Conservation (phyloP, 2,113 vertebrate species). For the Osmerus mordax region DNA sequence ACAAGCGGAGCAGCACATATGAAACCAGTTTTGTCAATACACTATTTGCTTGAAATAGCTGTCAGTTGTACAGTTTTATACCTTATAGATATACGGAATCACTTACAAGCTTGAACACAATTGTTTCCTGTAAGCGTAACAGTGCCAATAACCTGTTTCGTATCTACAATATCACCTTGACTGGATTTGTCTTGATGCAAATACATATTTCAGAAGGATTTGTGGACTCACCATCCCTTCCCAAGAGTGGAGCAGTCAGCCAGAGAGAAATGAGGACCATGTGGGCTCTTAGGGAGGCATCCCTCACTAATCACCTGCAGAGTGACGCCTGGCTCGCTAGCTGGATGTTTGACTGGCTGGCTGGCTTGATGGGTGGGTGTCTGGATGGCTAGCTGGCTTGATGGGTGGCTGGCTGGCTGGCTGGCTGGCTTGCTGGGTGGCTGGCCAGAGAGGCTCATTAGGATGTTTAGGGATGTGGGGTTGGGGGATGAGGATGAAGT, state of each 20-base stretch:
- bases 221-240: slow-evolving; percentile 32
- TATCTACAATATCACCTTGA: slow-evolving; percentile 42
- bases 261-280: slow-evolving; percentile 48
- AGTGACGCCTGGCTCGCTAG: neutral
- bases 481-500: slow-evolving; percentile 30
- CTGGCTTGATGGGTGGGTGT: no score
- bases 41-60: slow-evolving; percentile 24
- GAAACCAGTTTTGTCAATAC: slow-evolving; percentile 13
- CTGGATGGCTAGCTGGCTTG: no score
- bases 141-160: slow-evolving; percentile 45
- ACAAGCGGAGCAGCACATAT: slow-evolving; percentile 21
- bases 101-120: slow-evolving; percentile 8
- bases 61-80: slow-evolving; percentile 17
- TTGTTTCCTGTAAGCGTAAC: slow-evolving; percentile 27
- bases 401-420: no score
- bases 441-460: slow-evolving; percentile 1
- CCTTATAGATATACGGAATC: neutral
- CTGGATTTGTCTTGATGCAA: slow-evolving; percentile 40
- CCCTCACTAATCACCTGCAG: slow-evolving; percentile 47
- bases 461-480: slow-evolving; percentile 13
- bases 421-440: neutral
- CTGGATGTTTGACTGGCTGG: no score
- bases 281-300: slow-evolving; percentile 44
- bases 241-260: slow-evolving; percentile 37
- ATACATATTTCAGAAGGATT: slow-evolving; percentile 42